Conservation (phyloP, 2,888 invertebrate species). For the Ethmia dodecea region DNA sequence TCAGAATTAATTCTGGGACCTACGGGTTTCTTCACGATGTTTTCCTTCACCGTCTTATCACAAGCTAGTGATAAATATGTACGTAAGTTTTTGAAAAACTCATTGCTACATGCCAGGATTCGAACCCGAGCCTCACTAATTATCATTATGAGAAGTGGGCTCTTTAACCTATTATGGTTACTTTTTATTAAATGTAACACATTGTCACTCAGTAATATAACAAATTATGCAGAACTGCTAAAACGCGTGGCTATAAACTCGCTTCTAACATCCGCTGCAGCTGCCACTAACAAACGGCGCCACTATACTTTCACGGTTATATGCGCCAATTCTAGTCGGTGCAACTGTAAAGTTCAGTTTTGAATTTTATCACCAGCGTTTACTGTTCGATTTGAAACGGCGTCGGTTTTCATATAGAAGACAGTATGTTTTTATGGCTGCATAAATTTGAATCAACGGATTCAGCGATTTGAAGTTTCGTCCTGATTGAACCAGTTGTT, state of each 20-base stretch:
- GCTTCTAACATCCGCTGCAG: slow-evolving; percentile 11
- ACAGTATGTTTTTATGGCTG: slow-evolving; percentile 16
- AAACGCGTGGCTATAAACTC: slow-evolving; percentile 5
- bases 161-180: too few species aligned
- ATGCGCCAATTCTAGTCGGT: slow-evolving; percentile 8
- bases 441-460: slow-evolving; percentile 11
- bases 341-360: slow-evolving; percentile 2
- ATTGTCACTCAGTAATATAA: too few species aligned
- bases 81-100: too few species aligned
- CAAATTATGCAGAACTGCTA: slow-evolving; percentile 2
- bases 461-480: neutral
- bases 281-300: slow-evolving; percentile 11
- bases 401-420: slow-evolving; percentile 11
- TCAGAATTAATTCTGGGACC: too few species aligned
- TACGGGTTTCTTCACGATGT: too few species aligned
- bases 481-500: neutral
- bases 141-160: too few species aligned
- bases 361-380: slow-evolving; percentile 1
- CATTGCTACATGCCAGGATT: too few species aligned
- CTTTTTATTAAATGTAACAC: too few species aligned
- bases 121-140: too few species aligned
- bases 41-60: too few species aligned
- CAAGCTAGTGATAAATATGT: too few species aligned
- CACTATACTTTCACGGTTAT: slow-evolving; percentile 11
- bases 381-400: slow-evolving; percentile 5